A percentile compares a stretch with the other conserved stretches of the same genome.
These are phyloP conservation scores for Daboia siamensis DNA, from an alignment of 2,113 vertebrate species.

Conservation along the genomic window DNA sequence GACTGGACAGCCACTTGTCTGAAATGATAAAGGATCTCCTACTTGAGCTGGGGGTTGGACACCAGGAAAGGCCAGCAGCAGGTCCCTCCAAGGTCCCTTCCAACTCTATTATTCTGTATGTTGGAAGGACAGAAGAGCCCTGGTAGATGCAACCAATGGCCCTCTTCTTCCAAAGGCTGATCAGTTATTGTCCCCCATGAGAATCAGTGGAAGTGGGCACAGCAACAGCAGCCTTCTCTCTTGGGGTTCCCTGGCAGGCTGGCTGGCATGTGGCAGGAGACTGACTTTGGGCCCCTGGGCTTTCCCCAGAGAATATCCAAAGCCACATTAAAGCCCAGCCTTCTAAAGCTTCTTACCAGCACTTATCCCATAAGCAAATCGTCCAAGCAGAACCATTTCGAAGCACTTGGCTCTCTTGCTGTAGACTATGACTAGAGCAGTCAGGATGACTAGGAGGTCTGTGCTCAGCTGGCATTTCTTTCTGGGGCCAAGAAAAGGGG, in stretches of 20 bases:
- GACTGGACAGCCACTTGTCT: too few species aligned
- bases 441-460: slow-evolving; percentile 23
- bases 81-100: not conserved
- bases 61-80: too few species aligned
- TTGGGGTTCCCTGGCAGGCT: not conserved
- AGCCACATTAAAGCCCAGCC: not conserved
- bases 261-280: not conserved
- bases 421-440: slow-evolving; percentile 14
- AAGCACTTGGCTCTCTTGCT: slow-evolving; percentile 19
- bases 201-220: not conserved
- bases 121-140: not conserved
- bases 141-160: not conserved
- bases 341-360: slow-evolving; percentile 19
- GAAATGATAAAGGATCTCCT: not conserved
- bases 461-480: slow-evolving; percentile 35
- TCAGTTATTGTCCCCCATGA: not conserved
- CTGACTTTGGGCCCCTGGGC: not conserved
- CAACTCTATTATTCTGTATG: not conserved
- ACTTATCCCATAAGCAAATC: slow-evolving; percentile 35
- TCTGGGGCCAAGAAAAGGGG: not conserved
- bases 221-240: not conserved
- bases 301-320: not conserved
- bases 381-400: slow-evolving; percentile 43
- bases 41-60: not conserved
- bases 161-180: not conserved